phyloP scores from a whole-genome alignment of 2,888 invertebrate species.

The Cryptocephalus primarius region DNA sequence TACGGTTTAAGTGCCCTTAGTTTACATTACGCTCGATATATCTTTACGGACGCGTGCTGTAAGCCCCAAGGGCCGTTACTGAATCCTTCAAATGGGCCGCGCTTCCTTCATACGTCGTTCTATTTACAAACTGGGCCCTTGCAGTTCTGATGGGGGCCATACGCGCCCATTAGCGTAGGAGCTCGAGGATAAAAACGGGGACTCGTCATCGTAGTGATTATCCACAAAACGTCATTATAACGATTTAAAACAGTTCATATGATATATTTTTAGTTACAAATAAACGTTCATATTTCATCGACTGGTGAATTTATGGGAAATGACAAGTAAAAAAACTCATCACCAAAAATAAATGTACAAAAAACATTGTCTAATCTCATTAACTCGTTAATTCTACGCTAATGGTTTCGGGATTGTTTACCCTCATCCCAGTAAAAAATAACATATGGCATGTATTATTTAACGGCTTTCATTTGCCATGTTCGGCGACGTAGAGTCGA shows the following conservation, averaged over 20 bases:
- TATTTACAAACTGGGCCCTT: slow-evolving; percentile 4
- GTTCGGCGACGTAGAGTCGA: background rate
- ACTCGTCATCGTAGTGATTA: too few relatives aligned
- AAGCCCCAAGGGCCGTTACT: background rate
- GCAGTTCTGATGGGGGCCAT: slow-evolving; percentile 4
- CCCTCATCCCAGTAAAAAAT: slow-evolving; percentile 7
- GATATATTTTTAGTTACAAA: too few relatives aligned
- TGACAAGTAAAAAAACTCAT: too few relatives aligned
- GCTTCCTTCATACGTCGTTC: slow-evolving; percentile 2
- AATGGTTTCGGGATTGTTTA: slow-evolving; percentile 3
- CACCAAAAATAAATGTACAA: too few relatives aligned
- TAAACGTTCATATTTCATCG: too few relatives aligned
- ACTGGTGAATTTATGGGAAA: too few relatives aligned
- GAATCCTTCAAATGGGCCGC: slow-evolving; percentile 1
- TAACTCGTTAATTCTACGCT: too few relatives aligned
- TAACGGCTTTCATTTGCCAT: slow-evolving; percentile 1
- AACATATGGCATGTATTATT: slow-evolving; percentile 6
- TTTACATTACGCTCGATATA: background rate
- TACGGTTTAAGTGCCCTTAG: background rate
- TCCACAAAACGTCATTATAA: too few relatives aligned
- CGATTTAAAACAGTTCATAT: too few relatives aligned
- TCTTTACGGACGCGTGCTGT: slow-evolving; percentile 1
- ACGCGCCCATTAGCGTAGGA: background rate
- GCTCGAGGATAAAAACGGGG: too few relatives aligned
- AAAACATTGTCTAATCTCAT: too few relatives aligned